These are phyloP conservation scores for Telmatherina bonti DNA, from an alignment of 2,797 vertebrate genomes.

Conservation along the genomic window DNA sequence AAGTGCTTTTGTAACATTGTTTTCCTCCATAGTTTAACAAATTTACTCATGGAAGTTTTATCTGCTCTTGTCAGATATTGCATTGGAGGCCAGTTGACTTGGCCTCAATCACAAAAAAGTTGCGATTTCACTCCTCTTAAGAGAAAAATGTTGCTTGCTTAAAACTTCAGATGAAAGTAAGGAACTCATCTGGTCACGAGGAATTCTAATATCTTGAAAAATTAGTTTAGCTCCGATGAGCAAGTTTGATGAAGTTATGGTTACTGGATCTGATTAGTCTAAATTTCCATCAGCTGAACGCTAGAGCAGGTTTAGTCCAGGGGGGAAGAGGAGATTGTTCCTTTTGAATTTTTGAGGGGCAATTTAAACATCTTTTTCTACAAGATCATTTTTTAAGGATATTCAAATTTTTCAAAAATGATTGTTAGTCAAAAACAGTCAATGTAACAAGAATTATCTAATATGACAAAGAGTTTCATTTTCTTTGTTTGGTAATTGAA, in stretches of 20 bases:
- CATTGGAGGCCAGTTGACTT: not conserved
- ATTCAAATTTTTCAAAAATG: too few relatives aligned
- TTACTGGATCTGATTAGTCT: slow-evolving; percentile 42
- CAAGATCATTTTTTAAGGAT: not conserved
- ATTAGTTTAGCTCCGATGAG: slow-evolving; percentile 39
- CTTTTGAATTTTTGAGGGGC: not conserved
- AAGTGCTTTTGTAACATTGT: not conserved
- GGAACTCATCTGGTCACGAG: slow-evolving; percentile 18
- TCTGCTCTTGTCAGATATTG: not conserved
- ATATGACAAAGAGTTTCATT: too few relatives aligned
- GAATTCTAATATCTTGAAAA: slow-evolving; percentile 35
- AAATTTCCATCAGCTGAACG: slow-evolving; percentile 23
- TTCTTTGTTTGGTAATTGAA: too few relatives aligned
- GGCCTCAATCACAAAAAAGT: not conserved
- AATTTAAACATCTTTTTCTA: not conserved
- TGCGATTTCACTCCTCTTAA: not conserved
- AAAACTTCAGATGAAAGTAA: not conserved
- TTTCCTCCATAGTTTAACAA: too few relatives aligned
- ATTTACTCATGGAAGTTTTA: not conserved
- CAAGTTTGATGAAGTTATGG: slow-evolving; percentile 49
- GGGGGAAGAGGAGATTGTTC: not conserved
- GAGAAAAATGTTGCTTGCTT: not conserved
- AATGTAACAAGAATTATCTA: too few relatives aligned
- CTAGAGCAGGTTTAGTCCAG: not conserved
- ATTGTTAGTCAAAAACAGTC: too few relatives aligned